These are phyloP conservation scores for Stenodera caucasica DNA, from an alignment of 2,888 invertebrate genomes.

Conservation along the genomic window DNA sequence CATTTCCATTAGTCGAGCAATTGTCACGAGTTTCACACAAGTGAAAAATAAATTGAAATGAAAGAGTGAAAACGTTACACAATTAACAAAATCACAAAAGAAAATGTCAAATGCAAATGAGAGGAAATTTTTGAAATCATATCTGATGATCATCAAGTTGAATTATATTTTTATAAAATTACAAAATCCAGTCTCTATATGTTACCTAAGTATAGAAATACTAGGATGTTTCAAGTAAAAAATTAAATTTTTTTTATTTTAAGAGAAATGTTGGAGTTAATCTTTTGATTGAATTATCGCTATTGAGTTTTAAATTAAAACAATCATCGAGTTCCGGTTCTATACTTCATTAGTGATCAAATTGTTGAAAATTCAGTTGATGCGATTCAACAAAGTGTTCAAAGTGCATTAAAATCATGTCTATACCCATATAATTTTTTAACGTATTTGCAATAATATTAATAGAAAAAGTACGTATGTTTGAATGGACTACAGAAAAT, in stretches of 20 bases:
- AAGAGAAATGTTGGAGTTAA: no score
- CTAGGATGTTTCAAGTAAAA: no score
- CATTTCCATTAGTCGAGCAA: conserved; percentile 12
- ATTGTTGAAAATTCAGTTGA: not conserved
- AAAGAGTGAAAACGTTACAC: not conserved
- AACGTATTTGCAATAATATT: no score
- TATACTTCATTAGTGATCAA: not conserved
- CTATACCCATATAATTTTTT: no score
- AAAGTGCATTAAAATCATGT: not conserved
- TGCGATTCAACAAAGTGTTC: not conserved
- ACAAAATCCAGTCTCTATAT: no score
- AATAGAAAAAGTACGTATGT: no score
- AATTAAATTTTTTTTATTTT: no score
- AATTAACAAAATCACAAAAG: conserved; percentile 3
- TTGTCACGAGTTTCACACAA: conserved; percentile 2
- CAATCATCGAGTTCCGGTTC: not conserved
- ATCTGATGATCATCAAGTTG: not conserved
- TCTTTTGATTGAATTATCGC: not conserved
- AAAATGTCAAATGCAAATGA: conserved; percentile 4
- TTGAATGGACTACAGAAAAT: not conserved
- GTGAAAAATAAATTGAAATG: conserved; percentile 2
- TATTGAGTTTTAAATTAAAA: not conserved
- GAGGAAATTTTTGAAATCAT: not conserved
- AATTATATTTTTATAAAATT: no score
- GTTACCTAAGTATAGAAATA: no score